These are phyloP conservation scores for Ceryle rudis DNA, from an alignment of 2,797 vertebrate species.

Conservation along the genomic window DNA sequence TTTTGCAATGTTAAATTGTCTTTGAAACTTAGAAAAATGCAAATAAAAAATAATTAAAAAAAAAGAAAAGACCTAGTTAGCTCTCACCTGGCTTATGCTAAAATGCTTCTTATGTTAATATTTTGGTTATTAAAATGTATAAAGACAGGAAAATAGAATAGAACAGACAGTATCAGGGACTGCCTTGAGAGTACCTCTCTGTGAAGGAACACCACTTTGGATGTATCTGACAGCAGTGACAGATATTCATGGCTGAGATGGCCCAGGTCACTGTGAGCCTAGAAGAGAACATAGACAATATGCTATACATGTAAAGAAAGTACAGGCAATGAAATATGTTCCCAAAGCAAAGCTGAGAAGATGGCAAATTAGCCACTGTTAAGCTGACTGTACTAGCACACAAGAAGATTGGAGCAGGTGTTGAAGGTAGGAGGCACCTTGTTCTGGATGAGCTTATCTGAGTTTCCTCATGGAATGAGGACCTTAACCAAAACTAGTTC, in stretches of 20 bases:
- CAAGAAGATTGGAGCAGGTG: not conserved
- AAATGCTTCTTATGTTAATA: conserved; percentile 62
- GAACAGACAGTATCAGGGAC: conserved; percentile 30
- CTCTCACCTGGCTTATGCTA: conserved; percentile 49
- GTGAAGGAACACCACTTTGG: not conserved
- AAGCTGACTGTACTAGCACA: not conserved
- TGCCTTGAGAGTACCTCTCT: conserved; percentile 7
- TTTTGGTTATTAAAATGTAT: conserved; percentile 71
- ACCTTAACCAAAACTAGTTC: not conserved
- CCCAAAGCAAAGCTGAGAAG: not conserved
- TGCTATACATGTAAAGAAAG: not conserved
- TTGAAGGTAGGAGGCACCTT: not conserved
- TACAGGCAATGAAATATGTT: not conserved
- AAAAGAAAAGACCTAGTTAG: conserved; percentile 14
- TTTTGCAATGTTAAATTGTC: conserved; percentile 61
- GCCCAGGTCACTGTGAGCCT: not conserved
- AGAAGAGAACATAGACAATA: not conserved
- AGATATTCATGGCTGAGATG: not conserved
- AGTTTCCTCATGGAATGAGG: not conserved
- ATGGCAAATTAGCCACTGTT: not conserved
- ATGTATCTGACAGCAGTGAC: not conserved
- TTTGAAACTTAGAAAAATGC: conserved; percentile 68
- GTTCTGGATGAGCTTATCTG: not conserved
- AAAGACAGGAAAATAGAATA: conserved; percentile 40
- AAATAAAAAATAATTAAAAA: conserved; percentile 4